Conservation (phyloP, 2,113 vertebrate genomes). For the Psephotus haematonotus region DNA sequence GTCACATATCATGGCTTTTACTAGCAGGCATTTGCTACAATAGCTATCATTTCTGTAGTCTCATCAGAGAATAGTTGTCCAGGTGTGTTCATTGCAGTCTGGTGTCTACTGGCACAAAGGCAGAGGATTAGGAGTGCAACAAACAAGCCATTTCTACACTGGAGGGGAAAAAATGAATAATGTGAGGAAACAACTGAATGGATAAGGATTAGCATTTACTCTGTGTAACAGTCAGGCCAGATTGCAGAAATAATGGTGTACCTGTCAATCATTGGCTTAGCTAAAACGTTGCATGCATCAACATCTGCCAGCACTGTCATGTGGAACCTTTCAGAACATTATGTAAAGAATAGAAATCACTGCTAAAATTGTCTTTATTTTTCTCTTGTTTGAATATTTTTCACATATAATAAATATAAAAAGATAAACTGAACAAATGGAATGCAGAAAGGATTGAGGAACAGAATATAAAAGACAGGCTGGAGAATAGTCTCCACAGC, state of each 20-base stretch:
- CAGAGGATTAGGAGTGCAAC: constrained; percentile 20
- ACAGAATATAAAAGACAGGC: neutral
- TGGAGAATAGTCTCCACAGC: neutral
- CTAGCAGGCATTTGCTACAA: neutral
- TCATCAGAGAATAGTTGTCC: constrained; percentile 45
- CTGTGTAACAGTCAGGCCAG: constrained; percentile 48
- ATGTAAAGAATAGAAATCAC: constrained; percentile 40
- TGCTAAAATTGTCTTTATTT: constrained; percentile 45
- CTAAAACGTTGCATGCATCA: constrained; percentile 24
- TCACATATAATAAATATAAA: constrained; percentile 21
- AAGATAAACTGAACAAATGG: neutral
- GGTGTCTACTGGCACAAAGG: constrained; percentile 35
- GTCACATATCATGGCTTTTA: constrained; percentile 7
- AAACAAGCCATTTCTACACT: constrained; percentile 56
- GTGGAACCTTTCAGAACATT: constrained; percentile 48
- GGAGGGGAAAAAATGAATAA: constrained; percentile 59
- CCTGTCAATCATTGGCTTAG: constrained; percentile 53
- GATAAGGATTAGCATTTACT: constrained; percentile 53
- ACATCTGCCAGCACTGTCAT: constrained; percentile 37
- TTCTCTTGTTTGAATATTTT: constrained; percentile 44
- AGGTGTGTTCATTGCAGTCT: constrained; percentile 35
- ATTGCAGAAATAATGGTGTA: constrained; percentile 63
- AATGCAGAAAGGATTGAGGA: neutral
- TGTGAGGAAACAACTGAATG: constrained; percentile 39
- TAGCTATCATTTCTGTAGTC: neutral